Evolutionary conservation across 2,888 invertebrate species (phyloP).

Genomic region (Acrobasis suavella): DNA sequence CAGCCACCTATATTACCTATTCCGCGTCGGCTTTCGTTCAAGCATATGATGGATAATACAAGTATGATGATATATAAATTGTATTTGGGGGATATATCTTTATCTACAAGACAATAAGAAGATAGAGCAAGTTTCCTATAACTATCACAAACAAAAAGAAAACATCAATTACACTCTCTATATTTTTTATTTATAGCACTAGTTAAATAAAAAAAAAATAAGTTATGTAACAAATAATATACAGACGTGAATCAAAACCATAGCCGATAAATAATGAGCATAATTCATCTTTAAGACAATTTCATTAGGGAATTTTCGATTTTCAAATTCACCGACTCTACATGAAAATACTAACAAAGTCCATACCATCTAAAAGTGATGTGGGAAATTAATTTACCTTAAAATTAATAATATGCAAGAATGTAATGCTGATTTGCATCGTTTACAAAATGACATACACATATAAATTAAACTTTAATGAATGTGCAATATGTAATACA

Average conservation of each 20-base stretch:
- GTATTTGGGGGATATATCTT: no score
- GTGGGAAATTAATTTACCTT: conserved; percentile 29
- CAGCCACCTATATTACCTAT: no score
- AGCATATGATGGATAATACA: no score
- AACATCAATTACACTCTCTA: conserved; percentile 42
- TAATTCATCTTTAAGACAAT: conserved; percentile 28
- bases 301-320: conserved; percentile 12
- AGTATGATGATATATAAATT: no score
- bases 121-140: neutral
- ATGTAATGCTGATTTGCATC: conserved; percentile 39
- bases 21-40: no score
- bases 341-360: conserved; percentile 22
- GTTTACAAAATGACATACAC: conserved; percentile 32
- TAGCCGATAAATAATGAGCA: conserved; percentile 48
- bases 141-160: conserved; percentile 32
- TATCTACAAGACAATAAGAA: no score
- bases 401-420: conserved; percentile 43
- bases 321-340: conserved; percentile 12
- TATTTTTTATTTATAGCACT: conserved; percentile 54
- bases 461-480: conserved; percentile 28
- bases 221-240: conserved; percentile 63
- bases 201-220: conserved; percentile 60
- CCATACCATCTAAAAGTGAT: conserved; percentile 27
- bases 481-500: conserved; percentile 36
- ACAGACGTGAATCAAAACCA: conserved; percentile 51